phyloP scores from a whole-genome alignment of 2,797 vertebrate species.

The Tachyglossus aculeatus region DNA sequence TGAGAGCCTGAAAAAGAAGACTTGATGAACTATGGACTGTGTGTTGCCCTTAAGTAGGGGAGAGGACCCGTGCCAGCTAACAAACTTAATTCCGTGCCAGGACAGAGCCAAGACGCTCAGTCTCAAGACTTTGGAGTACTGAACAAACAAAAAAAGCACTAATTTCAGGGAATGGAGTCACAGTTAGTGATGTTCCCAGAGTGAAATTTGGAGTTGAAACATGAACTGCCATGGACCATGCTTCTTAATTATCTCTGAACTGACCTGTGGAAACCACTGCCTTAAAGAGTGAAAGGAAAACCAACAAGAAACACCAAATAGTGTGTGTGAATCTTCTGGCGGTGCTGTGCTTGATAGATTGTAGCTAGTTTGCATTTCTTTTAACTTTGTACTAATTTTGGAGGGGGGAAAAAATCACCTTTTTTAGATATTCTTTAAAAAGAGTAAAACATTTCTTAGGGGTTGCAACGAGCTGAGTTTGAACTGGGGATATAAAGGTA shows the following conservation, averaged over 20 bases:
- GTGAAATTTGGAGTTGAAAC: constrained; percentile 59
- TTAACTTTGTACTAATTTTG: constrained; percentile 79
- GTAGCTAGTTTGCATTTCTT: constrained; percentile 76
- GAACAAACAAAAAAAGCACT: constrained; percentile 68
- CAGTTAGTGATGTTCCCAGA: constrained; percentile 39
- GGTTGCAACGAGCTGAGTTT: constrained; percentile 46
- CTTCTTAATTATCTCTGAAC: constrained; percentile 72
- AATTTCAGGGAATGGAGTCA: constrained; percentile 56
- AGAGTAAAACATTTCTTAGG: constrained; percentile 37
- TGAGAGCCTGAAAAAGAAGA: constrained; percentile 41
- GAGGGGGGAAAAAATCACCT: constrained; percentile 59
- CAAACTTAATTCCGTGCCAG: constrained; percentile 65
- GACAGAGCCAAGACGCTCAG: constrained; percentile 50
- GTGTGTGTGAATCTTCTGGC: constrained; percentile 75
- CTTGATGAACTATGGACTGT: constrained; percentile 14
- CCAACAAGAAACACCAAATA: constrained; percentile 79
- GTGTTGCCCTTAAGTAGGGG: constrained; percentile 33
- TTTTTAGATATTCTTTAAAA: constrained; percentile 73
- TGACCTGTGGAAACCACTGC: constrained; percentile 85
- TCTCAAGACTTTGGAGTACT: constrained; percentile 64
- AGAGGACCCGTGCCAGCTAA: constrained; percentile 63
- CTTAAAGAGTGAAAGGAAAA: constrained; percentile 82
- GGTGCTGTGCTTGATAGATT: constrained; percentile 78
- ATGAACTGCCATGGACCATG: constrained; percentile 75
- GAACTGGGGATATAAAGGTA: constrained; percentile 2